Base-by-base conservation (phyloP, 2,797 vertebrate genomes). In the Amniataba percoides region DNA sequence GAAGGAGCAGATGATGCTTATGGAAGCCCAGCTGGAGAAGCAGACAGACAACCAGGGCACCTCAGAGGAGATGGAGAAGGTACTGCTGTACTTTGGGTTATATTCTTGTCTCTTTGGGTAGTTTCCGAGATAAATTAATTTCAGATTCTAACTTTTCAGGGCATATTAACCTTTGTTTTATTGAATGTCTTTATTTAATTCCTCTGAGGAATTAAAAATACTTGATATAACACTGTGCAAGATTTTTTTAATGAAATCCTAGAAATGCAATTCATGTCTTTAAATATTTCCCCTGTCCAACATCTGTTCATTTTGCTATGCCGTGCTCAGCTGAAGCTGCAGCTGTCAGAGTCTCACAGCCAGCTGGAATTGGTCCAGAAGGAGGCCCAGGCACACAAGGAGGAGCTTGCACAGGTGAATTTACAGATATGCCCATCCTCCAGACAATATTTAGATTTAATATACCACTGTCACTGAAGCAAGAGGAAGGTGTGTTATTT, bases 21-120 rank as follows among this genome's bases (percentile, higher is more conserved):
- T 98, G 88, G 98, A 99, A 85, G 95, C 92, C 0, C 97, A 98
- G 89, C 87, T 99, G 86, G 96, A 99, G 94, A 96, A 96, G 90
- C 97, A 98, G 88, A 87, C 95, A 0, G 95, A 97, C 81, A 94
- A 92, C 85, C 96, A 95, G 76, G 95, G 73, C 71, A 94, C 94
- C 12, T 93, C 95, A 27, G 95, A 96, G 81, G 96, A 98, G 88
- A 90, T 96, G 59, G 95, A 94, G 59, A 94, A 92, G 12, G 97
- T 98, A 93, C 85, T n/a, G 14, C 21, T 40, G 25, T 53, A 53
- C 25, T 31, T 55, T 25, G 51, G 25, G 3, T 27, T 55, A 56
- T 18, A 31, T 16, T 34, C 16, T 34, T 27, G 15, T 18, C 16
- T 31, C 16, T 15, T 53, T 55, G 15, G 52, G 6, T 58, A 39